Conservation (phyloP, 2,888 invertebrate genomes). For the Tetanocera ferruginea region DNA sequence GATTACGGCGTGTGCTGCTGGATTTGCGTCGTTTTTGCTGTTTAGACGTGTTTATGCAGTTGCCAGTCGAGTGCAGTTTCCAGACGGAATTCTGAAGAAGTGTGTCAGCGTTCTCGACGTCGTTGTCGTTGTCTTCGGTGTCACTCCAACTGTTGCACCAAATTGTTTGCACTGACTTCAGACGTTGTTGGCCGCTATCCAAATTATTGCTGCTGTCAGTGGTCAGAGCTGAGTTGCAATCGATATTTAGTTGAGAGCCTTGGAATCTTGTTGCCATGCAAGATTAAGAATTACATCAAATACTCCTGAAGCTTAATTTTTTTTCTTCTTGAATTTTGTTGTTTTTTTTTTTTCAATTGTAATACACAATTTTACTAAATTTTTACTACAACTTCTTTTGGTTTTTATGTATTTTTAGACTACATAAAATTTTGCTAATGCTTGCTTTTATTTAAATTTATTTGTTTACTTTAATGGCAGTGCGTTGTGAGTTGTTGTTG, state of each 20-base stretch:
- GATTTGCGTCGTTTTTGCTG: not conserved
- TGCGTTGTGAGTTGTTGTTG: constrained; percentile 23
- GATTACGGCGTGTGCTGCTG: constrained; percentile 4
- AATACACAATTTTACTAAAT: not conserved
- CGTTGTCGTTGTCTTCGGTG: not conserved
- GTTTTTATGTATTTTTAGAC: constrained; percentile 11
- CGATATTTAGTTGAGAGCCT: not conserved
- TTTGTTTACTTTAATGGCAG: constrained; percentile 23
- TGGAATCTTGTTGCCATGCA: constrained; percentile 33
- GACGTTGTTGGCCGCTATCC: constrained; percentile 12
- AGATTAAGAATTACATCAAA: constrained; percentile 7
- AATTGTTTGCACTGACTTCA: not conserved
- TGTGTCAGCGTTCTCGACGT: not conserved
- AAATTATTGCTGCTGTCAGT: not conserved
- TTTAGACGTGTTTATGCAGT: constrained; percentile 26
- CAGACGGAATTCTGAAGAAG: not conserved
- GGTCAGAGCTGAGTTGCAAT: constrained; percentile 20
- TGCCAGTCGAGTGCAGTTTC: not conserved
- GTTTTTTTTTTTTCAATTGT: not conserved
- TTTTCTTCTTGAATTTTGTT: no score
- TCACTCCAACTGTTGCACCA: constrained; percentile 3
- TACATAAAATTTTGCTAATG: constrained; percentile 11
- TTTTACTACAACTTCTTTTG: not conserved
- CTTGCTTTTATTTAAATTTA: not conserved
- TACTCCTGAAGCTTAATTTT: not conserved